Evolutionary conservation across 2,797 vertebrate species (phyloP).

Genomic region (Manis javanica): DNA sequence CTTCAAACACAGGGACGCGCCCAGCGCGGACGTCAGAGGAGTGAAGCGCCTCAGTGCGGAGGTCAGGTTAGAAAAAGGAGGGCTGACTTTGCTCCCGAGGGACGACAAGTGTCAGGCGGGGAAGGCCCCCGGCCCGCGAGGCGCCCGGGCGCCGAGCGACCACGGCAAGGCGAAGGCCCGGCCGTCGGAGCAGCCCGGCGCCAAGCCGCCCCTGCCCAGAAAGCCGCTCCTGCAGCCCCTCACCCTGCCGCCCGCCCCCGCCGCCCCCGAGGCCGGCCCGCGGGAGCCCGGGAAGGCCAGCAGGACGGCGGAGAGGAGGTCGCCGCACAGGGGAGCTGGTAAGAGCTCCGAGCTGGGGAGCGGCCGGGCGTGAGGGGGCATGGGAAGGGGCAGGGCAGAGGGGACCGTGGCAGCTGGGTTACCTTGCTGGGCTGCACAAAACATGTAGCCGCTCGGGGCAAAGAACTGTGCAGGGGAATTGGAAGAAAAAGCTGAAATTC

Average conservation of each 20-base stretch:
- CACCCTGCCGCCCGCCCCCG: slow-evolving; percentile 61
- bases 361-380: fast-evolving
- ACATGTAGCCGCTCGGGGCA: fast-evolving
- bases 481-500: neutral
- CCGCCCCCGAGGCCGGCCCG: slow-evolving; percentile 63
- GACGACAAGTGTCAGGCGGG: slow-evolving; percentile 78
- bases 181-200: slow-evolving; percentile 81
- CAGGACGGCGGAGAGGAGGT: slow-evolving; percentile 80
- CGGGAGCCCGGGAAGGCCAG: slow-evolving; percentile 80
- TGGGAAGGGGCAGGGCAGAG: neutral
- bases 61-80: slow-evolving; percentile 82
- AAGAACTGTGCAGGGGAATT: neutral
- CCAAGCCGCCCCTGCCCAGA: slow-evolving; percentile 87
- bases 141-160: slow-evolving; percentile 76
- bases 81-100: slow-evolving; percentile 73
- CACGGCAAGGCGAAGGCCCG: slow-evolving; percentile 83
- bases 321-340: slow-evolving; percentile 83
- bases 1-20: slow-evolving; percentile 85
- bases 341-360: slow-evolving; percentile 70
- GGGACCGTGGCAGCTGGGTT: no score
- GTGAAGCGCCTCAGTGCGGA: slow-evolving; percentile 88
- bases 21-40: slow-evolving; percentile 81
- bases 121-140: slow-evolving; percentile 65
- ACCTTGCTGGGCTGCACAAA: neutral
- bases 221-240: slow-evolving; percentile 85